Evolutionary conservation across 2,888 invertebrate genomes (phyloP).

Genomic region (Eupithecia subfuscata): DNA sequence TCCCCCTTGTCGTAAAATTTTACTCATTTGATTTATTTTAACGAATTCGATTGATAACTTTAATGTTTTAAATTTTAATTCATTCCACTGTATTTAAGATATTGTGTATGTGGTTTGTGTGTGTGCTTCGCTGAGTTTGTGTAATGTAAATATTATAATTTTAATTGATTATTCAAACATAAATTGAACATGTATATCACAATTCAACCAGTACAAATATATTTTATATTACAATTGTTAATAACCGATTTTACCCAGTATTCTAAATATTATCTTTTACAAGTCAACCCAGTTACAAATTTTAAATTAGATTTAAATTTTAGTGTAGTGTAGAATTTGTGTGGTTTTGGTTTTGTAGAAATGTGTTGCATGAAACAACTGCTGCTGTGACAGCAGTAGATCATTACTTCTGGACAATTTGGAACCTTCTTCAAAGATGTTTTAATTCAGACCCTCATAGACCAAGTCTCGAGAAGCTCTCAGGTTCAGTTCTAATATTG

Average conservation of each 20-base stretch:
- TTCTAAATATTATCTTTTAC: background rate
- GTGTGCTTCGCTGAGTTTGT: constrained; percentile 15
- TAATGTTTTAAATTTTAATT: constrained; percentile 22
- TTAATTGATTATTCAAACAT: constrained; percentile 36
- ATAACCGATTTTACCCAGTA: constrained; percentile 2
- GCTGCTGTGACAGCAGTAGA: background rate
- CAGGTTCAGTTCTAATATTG: background rate
- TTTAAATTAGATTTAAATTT: background rate
- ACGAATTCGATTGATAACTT: constrained; percentile 3
- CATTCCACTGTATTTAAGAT: constrained; percentile 29
- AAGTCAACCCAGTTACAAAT: constrained; percentile 2
- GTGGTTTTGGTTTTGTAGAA: constrained; percentile 22
- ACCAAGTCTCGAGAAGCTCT: background rate
- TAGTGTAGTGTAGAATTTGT: background rate
- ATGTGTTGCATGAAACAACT: background rate
- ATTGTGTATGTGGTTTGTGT: constrained; percentile 22
- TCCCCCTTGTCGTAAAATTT: constrained; percentile 17
- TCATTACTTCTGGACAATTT: background rate
- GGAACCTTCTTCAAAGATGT: background rate
- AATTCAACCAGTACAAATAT: constrained; percentile 23
- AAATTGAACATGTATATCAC: constrained; percentile 21
- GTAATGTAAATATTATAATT: constrained; percentile 32
- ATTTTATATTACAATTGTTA: background rate
- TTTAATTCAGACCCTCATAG: background rate
- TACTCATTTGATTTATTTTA: constrained; percentile 18